These are phyloP conservation scores for Rhorus exstirpatorius DNA, from an alignment of 2,888 invertebrate species.

Conservation along the genomic window DNA sequence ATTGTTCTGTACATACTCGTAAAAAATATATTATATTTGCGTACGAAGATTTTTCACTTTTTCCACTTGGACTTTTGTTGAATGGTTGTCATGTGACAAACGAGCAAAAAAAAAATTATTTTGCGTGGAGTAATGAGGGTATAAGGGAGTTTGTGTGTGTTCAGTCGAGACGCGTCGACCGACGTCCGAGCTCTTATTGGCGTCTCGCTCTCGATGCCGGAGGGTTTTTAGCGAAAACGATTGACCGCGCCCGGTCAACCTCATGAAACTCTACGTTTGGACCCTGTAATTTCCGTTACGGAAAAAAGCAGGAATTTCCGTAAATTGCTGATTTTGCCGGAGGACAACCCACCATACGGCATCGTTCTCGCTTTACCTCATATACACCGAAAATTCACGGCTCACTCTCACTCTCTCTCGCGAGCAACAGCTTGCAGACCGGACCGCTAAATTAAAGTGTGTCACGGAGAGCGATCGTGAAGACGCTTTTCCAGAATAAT, in stretches of 20 bases:
- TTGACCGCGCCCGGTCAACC: slow-evolving; percentile 54
- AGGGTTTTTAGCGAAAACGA: slow-evolving; percentile 45
- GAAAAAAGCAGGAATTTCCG: slow-evolving; percentile 81
- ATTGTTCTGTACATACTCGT: slow-evolving; percentile 9
- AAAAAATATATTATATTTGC: background rate
- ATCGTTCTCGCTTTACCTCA: background rate
- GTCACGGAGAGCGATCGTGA: slow-evolving; percentile 59
- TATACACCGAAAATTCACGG: background rate
- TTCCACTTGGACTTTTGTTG: background rate
- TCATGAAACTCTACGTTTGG: slow-evolving; percentile 69
- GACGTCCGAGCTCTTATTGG: slow-evolving; percentile 2
- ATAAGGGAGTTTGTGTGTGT: slow-evolving; percentile 8
- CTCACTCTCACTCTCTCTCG: slow-evolving; percentile 13
- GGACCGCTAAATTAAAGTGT: slow-evolving; percentile 66
- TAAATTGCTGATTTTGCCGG: slow-evolving; percentile 80
- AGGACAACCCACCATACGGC: slow-evolving; percentile 72
- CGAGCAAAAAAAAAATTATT: slow-evolving; percentile 37
- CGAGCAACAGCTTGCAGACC: slow-evolving; percentile 63
- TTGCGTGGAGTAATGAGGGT: slow-evolving; percentile 11
- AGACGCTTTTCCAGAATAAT: slow-evolving; percentile 64
- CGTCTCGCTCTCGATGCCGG: slow-evolving; percentile 27
- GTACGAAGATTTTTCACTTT: slow-evolving; percentile 25
- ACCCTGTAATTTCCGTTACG: slow-evolving; percentile 83
- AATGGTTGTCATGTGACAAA: slow-evolving; percentile 40
- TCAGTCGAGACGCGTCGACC: slow-evolving; percentile 37